Evolutionary conservation across 2,113 vertebrate species (phyloP), one percentile per base, ranked within the genome.

Genomic region (Eudyptes chrysolophus): DNA sequence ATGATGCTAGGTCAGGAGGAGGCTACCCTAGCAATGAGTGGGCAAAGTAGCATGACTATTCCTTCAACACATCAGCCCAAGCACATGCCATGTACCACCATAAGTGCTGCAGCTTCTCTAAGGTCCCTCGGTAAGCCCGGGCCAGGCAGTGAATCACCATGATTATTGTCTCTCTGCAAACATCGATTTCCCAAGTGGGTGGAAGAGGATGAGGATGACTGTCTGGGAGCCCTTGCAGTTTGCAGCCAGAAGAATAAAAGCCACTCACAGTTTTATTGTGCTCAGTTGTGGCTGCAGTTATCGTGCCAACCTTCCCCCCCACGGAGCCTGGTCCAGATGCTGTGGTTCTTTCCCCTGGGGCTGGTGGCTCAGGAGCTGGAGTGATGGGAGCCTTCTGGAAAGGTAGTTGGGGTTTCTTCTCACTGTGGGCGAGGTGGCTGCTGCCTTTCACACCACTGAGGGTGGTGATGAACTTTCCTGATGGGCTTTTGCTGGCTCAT

Each of bases 391-490:
- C 11, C 60, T 88, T 66, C 55, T 84, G 72, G 42, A 90, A 90
- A 48, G 29, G 21, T 55, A 27, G 14, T 5, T 78, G 76, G n/a
- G 16, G 7, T 51, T 97, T 84, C 55, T 94, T 24, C 24, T 94
- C 3, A 1, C 38, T 87, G 42, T 7, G 5, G 36, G 76, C 0
- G 0, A 77, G 27, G 25, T 54, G 32, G 22, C 21, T 86, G 64
- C 64, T 90, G 26, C 42, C 38, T 92, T 86, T 81, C 21, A 76
- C 18, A 58, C 10, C 5, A 17, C 58, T 48, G 26, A 80, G 7
- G 6, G 20, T 70, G 22, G 11, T 27, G 40, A 29, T 75, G 55
- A 89, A 71, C 21, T 54, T 87, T 75, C 26, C 58, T 64, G 46
- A 52, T 36, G 71, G 75, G 26, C 5, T 88, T 93, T 66, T 89